Conservation (phyloP, 1,140 invertebrate genomes). For the Aphis gossypii region DNA sequence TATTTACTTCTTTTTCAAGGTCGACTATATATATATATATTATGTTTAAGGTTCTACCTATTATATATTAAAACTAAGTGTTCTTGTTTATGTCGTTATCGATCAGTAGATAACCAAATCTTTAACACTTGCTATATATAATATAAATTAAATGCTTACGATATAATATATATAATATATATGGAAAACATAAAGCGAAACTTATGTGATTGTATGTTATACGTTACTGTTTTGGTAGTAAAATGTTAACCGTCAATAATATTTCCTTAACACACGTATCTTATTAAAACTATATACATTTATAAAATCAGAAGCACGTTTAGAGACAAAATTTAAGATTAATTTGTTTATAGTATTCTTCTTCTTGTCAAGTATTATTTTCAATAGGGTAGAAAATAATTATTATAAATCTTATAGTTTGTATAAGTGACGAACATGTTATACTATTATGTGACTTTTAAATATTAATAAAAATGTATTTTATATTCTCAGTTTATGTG, state of each 20-base stretch:
- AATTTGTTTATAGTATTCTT: background rate
- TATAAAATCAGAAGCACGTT: background rate
- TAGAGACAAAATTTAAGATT: background rate
- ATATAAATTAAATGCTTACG: constrained; percentile 4
- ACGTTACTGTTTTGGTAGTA: background rate
- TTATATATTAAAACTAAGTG: background rate
- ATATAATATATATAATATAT: background rate
- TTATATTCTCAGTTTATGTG: background rate
- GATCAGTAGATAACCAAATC: background rate
- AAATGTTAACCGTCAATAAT: background rate
- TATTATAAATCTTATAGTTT: background rate
- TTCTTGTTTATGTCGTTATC: background rate
- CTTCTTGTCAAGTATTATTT: background rate
- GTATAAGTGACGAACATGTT: background rate
- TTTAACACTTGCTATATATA: background rate
- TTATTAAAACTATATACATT: background rate
- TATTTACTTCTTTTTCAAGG: background rate
- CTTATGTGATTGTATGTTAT: background rate
- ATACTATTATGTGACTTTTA: constrained; percentile 6
- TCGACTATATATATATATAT: background rate
- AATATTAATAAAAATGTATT: constrained; percentile 6
- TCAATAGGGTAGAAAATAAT: background rate
- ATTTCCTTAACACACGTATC: constrained; percentile 1
- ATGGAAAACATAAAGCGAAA: background rate
- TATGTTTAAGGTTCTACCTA: background rate